phyloP scores from a whole-genome alignment of 92 coral and sea anemone genomes.

The Porites lobata region DNA sequence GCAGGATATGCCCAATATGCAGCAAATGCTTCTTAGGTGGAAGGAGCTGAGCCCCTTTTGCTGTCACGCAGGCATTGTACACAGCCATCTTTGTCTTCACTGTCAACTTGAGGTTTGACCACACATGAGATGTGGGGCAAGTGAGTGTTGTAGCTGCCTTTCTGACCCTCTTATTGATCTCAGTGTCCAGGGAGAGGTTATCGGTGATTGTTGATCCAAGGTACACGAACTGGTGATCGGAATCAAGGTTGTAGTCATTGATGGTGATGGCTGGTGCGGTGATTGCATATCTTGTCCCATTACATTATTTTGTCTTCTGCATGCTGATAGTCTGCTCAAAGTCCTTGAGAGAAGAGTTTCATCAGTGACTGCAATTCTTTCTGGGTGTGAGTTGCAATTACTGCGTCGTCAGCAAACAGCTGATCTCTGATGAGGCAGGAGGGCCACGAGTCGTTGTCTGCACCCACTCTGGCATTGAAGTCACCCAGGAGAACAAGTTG shows the following conservation, averaged over 20 bases:
- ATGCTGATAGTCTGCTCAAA: no score
- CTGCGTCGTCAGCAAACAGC: conserved; percentile 4
- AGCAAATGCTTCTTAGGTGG: conserved; percentile 58
- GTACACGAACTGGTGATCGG: not conserved
- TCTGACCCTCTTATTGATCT: conserved; percentile 32
- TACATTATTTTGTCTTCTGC: no score
- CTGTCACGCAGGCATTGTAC: conserved; percentile 36
- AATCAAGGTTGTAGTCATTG: not conserved
- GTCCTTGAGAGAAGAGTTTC: no score
- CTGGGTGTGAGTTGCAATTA: conserved; percentile 10
- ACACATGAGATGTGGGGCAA: conserved; percentile 31
- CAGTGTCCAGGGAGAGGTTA: conserved; percentile 30
- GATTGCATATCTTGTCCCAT: no score
- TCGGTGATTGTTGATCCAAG: conserved; percentile 15
- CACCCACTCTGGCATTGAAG: conserved; percentile 56
- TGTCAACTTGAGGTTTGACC: conserved; percentile 40
- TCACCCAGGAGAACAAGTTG: conserved; percentile 41
- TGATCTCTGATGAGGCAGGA: conserved; percentile 30
- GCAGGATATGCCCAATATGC: conserved; percentile 49
- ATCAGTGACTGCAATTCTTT: not conserved
- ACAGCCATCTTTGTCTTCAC: conserved; percentile 36
- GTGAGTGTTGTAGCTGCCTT: conserved; percentile 43
- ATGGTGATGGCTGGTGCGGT: not conserved
- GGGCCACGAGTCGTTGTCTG: conserved; percentile 41
- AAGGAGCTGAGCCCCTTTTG: conserved; percentile 39